Conservation (phyloP, 2,113 vertebrate species). For the Notothenia coriiceps region DNA sequence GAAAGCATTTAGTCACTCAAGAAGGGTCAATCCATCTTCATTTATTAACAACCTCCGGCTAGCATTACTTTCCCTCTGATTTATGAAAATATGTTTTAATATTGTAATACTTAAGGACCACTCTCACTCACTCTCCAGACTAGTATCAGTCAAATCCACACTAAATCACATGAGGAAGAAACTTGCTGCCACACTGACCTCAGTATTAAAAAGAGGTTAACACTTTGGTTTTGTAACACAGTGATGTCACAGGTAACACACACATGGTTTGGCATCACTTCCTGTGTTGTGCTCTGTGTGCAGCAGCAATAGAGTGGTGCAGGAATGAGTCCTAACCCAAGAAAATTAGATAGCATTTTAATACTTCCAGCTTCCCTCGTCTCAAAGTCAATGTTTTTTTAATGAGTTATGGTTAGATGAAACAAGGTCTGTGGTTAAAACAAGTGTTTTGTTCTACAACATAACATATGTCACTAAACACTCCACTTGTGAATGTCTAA, state of each 20-base stretch:
- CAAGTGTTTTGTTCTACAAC: no score
- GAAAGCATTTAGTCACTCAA: neutral
- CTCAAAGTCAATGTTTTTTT: no score
- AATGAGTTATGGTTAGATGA: no score
- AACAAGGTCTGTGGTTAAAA: no score
- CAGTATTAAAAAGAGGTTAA: neutral
- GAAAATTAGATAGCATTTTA: no score
- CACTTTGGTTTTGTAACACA: neutral
- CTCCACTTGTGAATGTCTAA: no score
- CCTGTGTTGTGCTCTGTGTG: neutral
- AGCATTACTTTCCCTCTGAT: neutral
- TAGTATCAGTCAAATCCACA: constrained; percentile 29
- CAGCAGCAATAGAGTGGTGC: neutral
- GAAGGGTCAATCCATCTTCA: neutral
- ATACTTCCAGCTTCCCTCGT: no score
- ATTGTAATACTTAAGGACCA: neutral
- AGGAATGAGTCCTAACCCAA: no score
- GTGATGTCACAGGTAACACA: neutral
- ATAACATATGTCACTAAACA: no score
- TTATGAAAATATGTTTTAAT: neutral
- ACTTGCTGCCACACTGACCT: constrained; percentile 1
- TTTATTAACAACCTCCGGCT: neutral
- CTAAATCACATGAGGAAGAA: neutral
- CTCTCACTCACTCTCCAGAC: constrained; percentile 26
- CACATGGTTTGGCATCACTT: neutral